Evolutionary conservation across 2,888 invertebrate species (phyloP).

Genomic region (Synergus umbraculus): DNA sequence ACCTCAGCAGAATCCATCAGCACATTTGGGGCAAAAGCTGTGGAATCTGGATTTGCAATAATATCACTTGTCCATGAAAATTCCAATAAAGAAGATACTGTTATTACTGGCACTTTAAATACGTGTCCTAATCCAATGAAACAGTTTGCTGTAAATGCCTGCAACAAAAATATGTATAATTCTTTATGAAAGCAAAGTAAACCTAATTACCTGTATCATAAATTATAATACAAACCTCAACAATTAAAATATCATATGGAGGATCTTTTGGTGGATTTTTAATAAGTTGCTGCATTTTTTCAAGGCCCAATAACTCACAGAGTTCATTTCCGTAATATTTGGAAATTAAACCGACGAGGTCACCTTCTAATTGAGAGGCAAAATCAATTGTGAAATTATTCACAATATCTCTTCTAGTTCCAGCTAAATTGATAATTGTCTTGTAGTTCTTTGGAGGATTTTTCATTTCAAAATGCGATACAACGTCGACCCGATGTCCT

Average conservation of each 20-base stretch:
- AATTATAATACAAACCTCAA: conserved; percentile 56
- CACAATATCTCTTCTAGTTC: conserved; percentile 49
- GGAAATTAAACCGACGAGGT: conserved; percentile 27
- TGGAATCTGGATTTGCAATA: conserved; percentile 64
- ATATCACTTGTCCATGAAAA: conserved; percentile 65
- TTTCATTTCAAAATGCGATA: conserved; percentile 71
- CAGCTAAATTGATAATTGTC: conserved; percentile 68
- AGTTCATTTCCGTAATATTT: conserved; percentile 52
- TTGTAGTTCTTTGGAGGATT: conserved; percentile 69
- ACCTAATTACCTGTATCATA: no score
- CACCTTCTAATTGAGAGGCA: conserved; percentile 36
- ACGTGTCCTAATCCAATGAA: conserved; percentile 64
- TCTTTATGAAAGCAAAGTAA: neutral
- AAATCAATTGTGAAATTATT: conserved; percentile 61
- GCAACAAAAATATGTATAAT: conserved; percentile 59
- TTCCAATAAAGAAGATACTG: conserved; percentile 58
- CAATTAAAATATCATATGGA: conserved; percentile 66
- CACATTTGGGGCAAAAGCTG: conserved; percentile 61
- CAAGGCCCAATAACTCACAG: conserved; percentile 58
- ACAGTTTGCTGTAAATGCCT: conserved; percentile 67
- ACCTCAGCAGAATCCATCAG: conserved; percentile 50
- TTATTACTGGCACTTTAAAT: conserved; percentile 66
- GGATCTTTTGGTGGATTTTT: conserved; percentile 61
- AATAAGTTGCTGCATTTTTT: conserved; percentile 61
- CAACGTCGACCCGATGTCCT: conserved; percentile 77